phyloP scores from a whole-genome alignment of 1,140 invertebrate genomes.

The Diabrotica undecimpunctata region DNA sequence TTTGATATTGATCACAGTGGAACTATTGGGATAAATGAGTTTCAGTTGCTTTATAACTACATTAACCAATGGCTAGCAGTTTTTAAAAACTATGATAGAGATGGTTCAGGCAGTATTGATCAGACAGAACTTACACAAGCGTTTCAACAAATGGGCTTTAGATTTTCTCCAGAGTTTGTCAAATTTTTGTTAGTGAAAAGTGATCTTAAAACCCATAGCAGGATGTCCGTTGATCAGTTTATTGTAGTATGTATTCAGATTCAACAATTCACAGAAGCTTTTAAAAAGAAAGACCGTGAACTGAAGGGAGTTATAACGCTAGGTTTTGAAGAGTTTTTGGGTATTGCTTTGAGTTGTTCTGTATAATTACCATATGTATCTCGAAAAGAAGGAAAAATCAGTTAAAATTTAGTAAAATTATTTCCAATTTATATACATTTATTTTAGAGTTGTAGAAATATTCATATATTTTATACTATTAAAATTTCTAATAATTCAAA shows the following conservation, averaged over 20 bases:
- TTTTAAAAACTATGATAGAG: constrained; percentile 77
- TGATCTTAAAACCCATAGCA: constrained; percentile 57
- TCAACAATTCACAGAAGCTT: constrained; percentile 81
- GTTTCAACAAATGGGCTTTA: constrained; percentile 84
- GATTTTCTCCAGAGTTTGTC: constrained; percentile 75
- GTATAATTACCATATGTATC: constrained; percentile 46
- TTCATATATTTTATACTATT: too few species aligned
- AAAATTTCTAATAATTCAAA: too few species aligned
- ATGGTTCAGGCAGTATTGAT: constrained; percentile 81
- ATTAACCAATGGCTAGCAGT: constrained; percentile 83
- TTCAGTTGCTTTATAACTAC: constrained; percentile 83
- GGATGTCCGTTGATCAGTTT: constrained; percentile 81
- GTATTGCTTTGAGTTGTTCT: constrained; percentile 68
- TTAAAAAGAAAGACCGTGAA: constrained; percentile 68
- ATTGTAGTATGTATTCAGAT: constrained; percentile 85
- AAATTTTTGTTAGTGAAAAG: constrained; percentile 68
- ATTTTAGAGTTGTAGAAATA: too few species aligned
- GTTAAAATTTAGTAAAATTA: too few species aligned
- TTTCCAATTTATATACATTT: too few species aligned
- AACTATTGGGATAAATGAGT: constrained; percentile 84
- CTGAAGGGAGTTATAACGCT: constrained; percentile 74
- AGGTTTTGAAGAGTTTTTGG: constrained; percentile 82
- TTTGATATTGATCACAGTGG: constrained; percentile 82
- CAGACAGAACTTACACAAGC: constrained; percentile 68
- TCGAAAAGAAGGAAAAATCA: too few species aligned